phyloP scores from a whole-genome alignment of 2,113 vertebrate species.

The Mandrillus leucophaeus region DNA sequence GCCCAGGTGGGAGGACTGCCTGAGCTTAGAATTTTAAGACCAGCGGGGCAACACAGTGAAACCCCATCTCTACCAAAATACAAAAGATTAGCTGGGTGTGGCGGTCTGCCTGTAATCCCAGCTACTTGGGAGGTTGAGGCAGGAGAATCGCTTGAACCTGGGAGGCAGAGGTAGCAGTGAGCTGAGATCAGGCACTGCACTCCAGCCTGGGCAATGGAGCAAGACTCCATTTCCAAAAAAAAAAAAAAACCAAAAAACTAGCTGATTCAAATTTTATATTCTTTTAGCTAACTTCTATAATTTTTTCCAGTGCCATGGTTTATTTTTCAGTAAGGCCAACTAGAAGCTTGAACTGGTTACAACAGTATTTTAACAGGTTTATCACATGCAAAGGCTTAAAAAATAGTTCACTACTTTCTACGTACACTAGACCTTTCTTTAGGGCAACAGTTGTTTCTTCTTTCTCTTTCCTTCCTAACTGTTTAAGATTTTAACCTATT shows the following conservation, averaged over 20 bases:
- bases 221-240: too few species aligned
- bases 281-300: neutral
- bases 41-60: too few species aligned
- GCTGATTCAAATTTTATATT: neutral
- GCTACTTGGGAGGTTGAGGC: too few species aligned
- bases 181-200: too few species aligned
- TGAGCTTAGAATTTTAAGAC: too few species aligned
- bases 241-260: neutral
- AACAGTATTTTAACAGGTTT: neutral
- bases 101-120: too few species aligned
- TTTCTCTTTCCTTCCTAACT: neutral
- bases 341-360: neutral
- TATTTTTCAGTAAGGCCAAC: neutral
- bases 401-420: neutral
- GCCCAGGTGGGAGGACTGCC: too few species aligned
- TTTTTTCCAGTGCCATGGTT: neutral
- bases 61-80: too few species aligned
- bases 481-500: neutral
- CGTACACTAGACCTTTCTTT: neutral
- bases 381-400: neutral
- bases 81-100: too few species aligned
- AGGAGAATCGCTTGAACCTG: too few species aligned
- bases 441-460: neutral
- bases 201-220: too few species aligned
- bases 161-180: too few species aligned